Conservation (phyloP, 2,888 invertebrate species). For the Eristalinus sepulchralis region DNA sequence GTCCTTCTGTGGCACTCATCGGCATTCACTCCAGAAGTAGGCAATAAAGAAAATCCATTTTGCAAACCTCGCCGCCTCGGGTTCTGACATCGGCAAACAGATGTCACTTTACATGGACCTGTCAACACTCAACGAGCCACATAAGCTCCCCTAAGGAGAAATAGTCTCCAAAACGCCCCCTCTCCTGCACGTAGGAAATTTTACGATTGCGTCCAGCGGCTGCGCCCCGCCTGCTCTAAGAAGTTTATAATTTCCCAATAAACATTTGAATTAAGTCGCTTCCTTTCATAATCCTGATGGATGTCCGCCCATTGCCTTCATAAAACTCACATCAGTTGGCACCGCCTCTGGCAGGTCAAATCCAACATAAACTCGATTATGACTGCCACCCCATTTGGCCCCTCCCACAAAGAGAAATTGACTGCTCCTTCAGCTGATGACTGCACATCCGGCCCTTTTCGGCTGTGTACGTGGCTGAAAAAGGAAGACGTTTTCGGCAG, state of each 20-base stretch:
- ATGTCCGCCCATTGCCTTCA: conserved; percentile 24
- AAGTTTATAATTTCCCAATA: conserved; percentile 44
- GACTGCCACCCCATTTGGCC: background rate
- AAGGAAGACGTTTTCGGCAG: background rate
- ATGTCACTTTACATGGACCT: background rate
- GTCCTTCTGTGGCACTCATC: background rate
- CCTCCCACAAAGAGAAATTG: background rate
- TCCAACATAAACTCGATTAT: conserved; percentile 48
- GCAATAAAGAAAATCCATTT: background rate
- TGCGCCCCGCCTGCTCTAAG: background rate
- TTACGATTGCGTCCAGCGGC: background rate
- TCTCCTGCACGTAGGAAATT: background rate
- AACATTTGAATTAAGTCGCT: conserved; percentile 29
- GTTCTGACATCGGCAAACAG: background rate
- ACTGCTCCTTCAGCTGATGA: background rate
- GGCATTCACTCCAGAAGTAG: background rate
- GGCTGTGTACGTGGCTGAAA: background rate
- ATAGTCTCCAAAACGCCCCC: background rate
- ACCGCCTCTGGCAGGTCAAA: conserved; percentile 30
- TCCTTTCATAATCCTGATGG: conserved; percentile 32
- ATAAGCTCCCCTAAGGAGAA: background rate
- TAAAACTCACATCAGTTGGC: conserved; percentile 44
- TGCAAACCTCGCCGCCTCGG: background rate
- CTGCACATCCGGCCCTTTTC: background rate
- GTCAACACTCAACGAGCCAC: background rate